phyloP scores from a whole-genome alignment of 2,888 invertebrate genomes.

The Cosmopolites sordidus region DNA sequence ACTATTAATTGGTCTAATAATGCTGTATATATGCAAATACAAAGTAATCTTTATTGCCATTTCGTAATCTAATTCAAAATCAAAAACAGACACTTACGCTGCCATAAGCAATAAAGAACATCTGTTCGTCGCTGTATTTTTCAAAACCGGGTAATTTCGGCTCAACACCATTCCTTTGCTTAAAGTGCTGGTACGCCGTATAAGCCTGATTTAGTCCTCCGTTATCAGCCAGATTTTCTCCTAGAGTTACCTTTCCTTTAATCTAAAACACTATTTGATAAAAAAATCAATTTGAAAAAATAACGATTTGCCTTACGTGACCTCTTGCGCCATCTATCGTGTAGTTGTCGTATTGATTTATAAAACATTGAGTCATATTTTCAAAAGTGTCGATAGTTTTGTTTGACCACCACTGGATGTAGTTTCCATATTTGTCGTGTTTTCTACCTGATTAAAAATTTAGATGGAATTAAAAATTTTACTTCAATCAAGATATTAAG shows the following conservation, averaged over 20 bases:
- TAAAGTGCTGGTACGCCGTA: conserved; percentile 61
- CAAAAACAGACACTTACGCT: conserved; percentile 56
- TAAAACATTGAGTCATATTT: conserved; percentile 75
- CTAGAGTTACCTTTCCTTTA: conserved; percentile 69
- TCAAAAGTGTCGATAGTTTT: conserved; percentile 70
- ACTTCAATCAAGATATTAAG: no score
- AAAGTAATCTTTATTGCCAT: no score
- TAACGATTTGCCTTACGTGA: conserved; percentile 50
- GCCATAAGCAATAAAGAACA: conserved; percentile 77
- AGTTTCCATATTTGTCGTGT: conserved; percentile 80
- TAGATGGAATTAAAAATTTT: no score
- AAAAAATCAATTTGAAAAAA: background rate
- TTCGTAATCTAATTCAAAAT: no score
- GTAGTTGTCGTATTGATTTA: conserved; percentile 74
- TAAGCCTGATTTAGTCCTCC: conserved; percentile 74
- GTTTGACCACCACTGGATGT: conserved; percentile 88
- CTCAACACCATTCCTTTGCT: conserved; percentile 57
- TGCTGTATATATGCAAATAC: no score
- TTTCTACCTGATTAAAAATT: conserved; percentile 72
- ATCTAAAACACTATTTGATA: conserved; percentile 54
- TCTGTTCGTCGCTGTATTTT: conserved; percentile 64
- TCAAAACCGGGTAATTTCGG: conserved; percentile 69
- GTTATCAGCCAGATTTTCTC: conserved; percentile 81
- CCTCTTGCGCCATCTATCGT: conserved; percentile 60
- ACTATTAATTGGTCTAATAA: no score